These are phyloP conservation scores for Ophioderma brevispina DNA, from an alignment of 35 echinoderm and acorn worm species.

Conservation along the genomic window DNA sequence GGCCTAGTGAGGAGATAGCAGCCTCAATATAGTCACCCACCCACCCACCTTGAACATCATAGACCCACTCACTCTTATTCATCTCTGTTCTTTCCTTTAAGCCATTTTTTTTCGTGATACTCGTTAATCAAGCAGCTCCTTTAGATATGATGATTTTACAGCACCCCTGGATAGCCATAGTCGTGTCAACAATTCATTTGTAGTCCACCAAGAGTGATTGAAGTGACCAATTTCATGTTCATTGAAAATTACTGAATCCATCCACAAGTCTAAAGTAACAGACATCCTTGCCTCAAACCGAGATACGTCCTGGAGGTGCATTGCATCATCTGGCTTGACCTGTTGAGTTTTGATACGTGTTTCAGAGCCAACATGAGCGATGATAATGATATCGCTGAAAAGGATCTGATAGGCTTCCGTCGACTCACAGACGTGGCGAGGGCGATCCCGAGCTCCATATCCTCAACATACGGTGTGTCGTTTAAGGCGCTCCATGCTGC, in stretches of 20 bases:
- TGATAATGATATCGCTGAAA: constrained; percentile 47
- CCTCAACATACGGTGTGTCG: constrained; percentile 16
- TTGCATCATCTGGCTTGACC: constrained; percentile 18
- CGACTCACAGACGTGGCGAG: not conserved
- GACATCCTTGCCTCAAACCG: not conserved
- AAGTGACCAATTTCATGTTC: not conserved
- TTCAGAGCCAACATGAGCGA: constrained; percentile 14
- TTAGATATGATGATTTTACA: constrained; percentile 38
- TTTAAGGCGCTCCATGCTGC: constrained; percentile 27
- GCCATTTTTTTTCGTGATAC: too few relatives aligned
- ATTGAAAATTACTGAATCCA: not conserved
- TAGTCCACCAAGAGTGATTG: constrained; percentile 6
- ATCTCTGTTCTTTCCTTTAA: too few relatives aligned
- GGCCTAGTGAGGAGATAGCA: too few relatives aligned
- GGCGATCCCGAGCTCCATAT: constrained; percentile 18
- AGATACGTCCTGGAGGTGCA: not conserved
- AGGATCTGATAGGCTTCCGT: constrained; percentile 10
- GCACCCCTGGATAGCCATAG: too few relatives aligned
- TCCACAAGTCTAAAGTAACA: constrained; percentile 10
- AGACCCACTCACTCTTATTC: too few relatives aligned
- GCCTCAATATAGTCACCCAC: too few relatives aligned
- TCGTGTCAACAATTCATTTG: not conserved
- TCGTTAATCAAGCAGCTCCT: constrained; percentile 11
- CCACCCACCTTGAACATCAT: too few relatives aligned
- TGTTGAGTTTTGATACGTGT: not conserved